phyloP scores from a whole-genome alignment of 1,140 invertebrate species.

The Neodiprion lecontei region DNA sequence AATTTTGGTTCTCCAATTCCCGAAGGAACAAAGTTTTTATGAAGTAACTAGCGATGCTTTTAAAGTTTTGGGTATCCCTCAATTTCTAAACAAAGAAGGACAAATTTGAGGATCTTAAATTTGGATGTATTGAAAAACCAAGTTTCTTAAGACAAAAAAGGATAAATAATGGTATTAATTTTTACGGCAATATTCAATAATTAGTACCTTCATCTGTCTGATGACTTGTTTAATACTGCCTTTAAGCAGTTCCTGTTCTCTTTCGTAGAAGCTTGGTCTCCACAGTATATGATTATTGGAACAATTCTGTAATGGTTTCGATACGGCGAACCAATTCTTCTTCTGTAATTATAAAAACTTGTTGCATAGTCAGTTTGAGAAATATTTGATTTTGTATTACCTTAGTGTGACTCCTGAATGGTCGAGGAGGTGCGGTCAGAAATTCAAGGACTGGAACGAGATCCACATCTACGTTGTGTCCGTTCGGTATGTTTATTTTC shows the following conservation, averaged over 20 bases:
- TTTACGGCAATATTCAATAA: not conserved
- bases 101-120: slow-evolving; percentile 8
- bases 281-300: slow-evolving; percentile 20
- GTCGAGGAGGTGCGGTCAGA: slow-evolving; percentile 23
- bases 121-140: slow-evolving; percentile 4
- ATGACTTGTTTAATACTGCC: slow-evolving; percentile 37
- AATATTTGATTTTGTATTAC: not conserved
- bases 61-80: slow-evolving; percentile 31
- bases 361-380: not conserved
- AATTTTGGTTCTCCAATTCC: slow-evolving; percentile 9
- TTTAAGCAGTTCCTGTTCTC: slow-evolving; percentile 36
- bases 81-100: slow-evolving; percentile 39
- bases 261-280: slow-evolving; percentile 37
- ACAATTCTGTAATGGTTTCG: slow-evolving; percentile 30
- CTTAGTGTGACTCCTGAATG: not conserved
- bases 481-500: slow-evolving; percentile 30
- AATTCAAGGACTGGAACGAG: slow-evolving; percentile 60
- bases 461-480: slow-evolving; percentile 51
- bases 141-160: not conserved
- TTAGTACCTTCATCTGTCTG: slow-evolving; percentile 38
- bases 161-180: not conserved
- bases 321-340: slow-evolving; percentile 32
- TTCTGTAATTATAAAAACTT: not conserved
- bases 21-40: slow-evolving; percentile 45
- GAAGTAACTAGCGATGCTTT: slow-evolving; percentile 40